Evolutionary conservation across 2,888 invertebrate species (phyloP).

Genomic region (Smittia aterrima): DNA sequence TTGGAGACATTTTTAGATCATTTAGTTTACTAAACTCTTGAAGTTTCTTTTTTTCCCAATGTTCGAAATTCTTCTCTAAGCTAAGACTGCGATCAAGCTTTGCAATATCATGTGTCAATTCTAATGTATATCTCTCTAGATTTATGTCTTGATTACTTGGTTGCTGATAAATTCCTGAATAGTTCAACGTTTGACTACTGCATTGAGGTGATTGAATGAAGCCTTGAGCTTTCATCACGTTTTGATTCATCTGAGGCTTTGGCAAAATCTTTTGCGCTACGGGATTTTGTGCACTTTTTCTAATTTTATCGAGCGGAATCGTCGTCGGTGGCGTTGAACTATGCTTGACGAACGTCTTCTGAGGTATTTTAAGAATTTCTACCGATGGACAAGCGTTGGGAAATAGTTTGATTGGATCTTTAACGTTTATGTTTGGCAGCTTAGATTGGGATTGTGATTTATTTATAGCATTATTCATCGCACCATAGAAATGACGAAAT

Average conservation of each 20-base stretch:
- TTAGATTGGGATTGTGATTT: constrained; percentile 39
- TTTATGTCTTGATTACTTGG: constrained; percentile 27
- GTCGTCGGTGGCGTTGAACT: constrained; percentile 57
- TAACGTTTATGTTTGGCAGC: constrained; percentile 50
- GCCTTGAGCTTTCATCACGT: background rate
- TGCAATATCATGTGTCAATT: constrained; percentile 35
- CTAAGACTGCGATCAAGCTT: constrained; percentile 39
- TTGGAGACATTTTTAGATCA: constrained; percentile 10
- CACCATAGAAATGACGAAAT: background rate
- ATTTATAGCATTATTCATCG: background rate
- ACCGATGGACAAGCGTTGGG: constrained; percentile 45
- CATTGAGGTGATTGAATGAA: constrained; percentile 3
- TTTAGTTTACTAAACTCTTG: constrained; percentile 47
- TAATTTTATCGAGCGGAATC: constrained; percentile 56
- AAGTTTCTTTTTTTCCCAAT: constrained; percentile 47
- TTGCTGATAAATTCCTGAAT: constrained; percentile 1
- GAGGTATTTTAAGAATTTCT: constrained; percentile 50
- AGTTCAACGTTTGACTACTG: constrained; percentile 11
- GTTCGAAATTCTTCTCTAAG: constrained; percentile 45
- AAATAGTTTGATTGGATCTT: constrained; percentile 46
- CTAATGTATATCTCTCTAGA: constrained; percentile 30
- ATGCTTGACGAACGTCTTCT: constrained; percentile 44
- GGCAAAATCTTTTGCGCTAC: constrained; percentile 44
- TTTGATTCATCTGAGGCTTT: constrained; percentile 14
- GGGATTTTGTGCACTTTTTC: constrained; percentile 51